Percentiles rank a stretch among this genome's conserved stretches.
These are phyloP conservation scores for Ceuthmochares aereus DNA, from an alignment of 2,113 vertebrate genomes.

Conservation along the genomic window DNA sequence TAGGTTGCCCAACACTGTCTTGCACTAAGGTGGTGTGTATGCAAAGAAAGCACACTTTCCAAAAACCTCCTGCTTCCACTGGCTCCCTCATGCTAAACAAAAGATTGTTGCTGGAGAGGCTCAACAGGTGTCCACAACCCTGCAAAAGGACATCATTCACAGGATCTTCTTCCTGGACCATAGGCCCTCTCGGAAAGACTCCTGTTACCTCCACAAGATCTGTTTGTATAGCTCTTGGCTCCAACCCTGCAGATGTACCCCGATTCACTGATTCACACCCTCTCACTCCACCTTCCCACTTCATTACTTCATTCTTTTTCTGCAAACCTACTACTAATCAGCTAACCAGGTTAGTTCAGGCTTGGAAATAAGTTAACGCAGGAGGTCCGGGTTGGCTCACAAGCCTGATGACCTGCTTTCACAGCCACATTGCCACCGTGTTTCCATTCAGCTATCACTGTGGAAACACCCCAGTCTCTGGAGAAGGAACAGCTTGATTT, in stretches of 20 bases:
- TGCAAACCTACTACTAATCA: not conserved
- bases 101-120: rapidly evolving
- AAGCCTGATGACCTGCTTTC: not conserved
- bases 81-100: rapidly evolving
- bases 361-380: not conserved
- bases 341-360: not conserved
- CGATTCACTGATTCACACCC: not conserved
- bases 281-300: not conserved
- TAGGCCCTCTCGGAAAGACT: not conserved
- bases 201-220: not conserved
- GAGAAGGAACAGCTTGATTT: not conserved
- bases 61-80: not conserved
- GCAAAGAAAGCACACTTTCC: not conserved
- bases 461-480: not conserved
- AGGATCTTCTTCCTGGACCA: not conserved
- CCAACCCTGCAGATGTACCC: not conserved
- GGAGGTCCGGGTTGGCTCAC: rapidly evolving
- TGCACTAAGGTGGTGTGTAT: rapidly evolving
- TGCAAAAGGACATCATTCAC: not conserved
- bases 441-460: not conserved
- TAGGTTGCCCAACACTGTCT: not conserved
- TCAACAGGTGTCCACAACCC: not conserved
- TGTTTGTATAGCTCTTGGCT: not conserved
- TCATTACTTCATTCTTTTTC: not conserved
- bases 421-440: not conserved